These are phyloP conservation scores for Drosophila fungiperda DNA, from an alignment of 2,888 invertebrate species.

Conservation along the genomic window DNA sequence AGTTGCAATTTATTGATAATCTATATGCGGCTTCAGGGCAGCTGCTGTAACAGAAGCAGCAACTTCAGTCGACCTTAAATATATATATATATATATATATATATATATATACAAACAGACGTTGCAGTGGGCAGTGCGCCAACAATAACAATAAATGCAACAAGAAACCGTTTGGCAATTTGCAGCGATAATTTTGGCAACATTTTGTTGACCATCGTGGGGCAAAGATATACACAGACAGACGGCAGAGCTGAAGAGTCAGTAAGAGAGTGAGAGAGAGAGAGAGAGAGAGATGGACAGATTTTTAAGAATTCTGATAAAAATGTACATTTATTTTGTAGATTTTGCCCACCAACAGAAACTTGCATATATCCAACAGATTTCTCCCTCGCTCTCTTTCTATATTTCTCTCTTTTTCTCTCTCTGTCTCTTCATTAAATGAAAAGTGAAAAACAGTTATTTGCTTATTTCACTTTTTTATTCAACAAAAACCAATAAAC, in stretches of 20 bases:
- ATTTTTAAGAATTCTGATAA: not conserved
- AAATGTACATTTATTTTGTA: not conserved
- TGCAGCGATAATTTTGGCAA: slow-evolving; percentile 76
- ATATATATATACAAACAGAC: slow-evolving; percentile 3
- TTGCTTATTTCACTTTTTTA: not conserved
- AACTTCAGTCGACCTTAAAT: slow-evolving; percentile 65
- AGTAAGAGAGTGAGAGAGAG: not conserved
- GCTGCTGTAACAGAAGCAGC: slow-evolving; percentile 12
- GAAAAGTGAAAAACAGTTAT: not conserved
- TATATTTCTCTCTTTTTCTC: not conserved
- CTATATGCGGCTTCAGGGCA: slow-evolving; percentile 55
- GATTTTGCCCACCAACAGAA: not conserved
- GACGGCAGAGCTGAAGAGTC: not conserved
- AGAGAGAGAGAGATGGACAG: not conserved
- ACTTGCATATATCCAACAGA: not conserved
- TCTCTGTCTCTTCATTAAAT: too few relatives aligned
- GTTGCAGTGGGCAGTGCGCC: slow-evolving; percentile 31
- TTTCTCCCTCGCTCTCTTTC: not conserved
- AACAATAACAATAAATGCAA: slow-evolving; percentile 34
- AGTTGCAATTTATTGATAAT: slow-evolving; percentile 82
- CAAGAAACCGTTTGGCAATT: slow-evolving; percentile 59
- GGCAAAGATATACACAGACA: not conserved
- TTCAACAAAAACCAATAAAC: not conserved
- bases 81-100: slow-evolving; percentile 30
- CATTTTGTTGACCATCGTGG: slow-evolving; percentile 45